Conservation (phyloP, 2,113 vertebrate genomes). For the Festucalex cinctus region DNA sequence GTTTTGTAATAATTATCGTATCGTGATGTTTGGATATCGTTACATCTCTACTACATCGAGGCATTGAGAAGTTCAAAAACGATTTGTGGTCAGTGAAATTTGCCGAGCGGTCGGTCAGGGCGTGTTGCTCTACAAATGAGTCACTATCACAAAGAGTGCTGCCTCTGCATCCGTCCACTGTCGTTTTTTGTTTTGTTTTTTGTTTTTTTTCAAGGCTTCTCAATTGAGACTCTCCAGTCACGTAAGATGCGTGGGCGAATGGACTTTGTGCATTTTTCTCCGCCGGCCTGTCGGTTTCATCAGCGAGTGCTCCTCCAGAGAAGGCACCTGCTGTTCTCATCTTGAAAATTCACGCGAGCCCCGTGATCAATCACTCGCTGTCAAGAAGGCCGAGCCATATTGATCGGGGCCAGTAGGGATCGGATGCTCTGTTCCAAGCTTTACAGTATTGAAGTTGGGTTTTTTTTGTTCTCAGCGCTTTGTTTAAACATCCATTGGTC, state of each 20-base stretch:
- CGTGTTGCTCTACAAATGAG: slow-evolving; percentile 19
- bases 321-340: slow-evolving; percentile 67
- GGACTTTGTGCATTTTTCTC: slow-evolving; percentile 42
- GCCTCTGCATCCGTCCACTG: slow-evolving; percentile 40
- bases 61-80: neutral
- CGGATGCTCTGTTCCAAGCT: slow-evolving; percentile 20
- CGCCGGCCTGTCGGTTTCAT: slow-evolving; percentile 63
- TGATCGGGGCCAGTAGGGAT: slow-evolving; percentile 44
- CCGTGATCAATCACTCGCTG: slow-evolving; percentile 65
- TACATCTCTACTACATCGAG: too few relatives aligned
- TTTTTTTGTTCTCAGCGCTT: slow-evolving; percentile 24
- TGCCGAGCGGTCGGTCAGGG: slow-evolving; percentile 25
- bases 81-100: neutral
- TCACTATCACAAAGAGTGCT: slow-evolving; percentile 37
- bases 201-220: slow-evolving; percentile 16
- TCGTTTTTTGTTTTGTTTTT: neutral
- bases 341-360: slow-evolving; percentile 55
- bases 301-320: slow-evolving; percentile 61
- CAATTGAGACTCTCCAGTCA: slow-evolving; percentile 55
- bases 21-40: too few relatives aligned
- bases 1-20: too few relatives aligned
- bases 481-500: neutral
- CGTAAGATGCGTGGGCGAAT: slow-evolving; percentile 63
- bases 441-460: slow-evolving; percentile 14
- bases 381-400: slow-evolving; percentile 60